Evolutionary conservation across 2,888 invertebrate genomes (phyloP), one percentile per base, ranked within the genome.

Genomic region (Chrysomela aeneicollis): DNA sequence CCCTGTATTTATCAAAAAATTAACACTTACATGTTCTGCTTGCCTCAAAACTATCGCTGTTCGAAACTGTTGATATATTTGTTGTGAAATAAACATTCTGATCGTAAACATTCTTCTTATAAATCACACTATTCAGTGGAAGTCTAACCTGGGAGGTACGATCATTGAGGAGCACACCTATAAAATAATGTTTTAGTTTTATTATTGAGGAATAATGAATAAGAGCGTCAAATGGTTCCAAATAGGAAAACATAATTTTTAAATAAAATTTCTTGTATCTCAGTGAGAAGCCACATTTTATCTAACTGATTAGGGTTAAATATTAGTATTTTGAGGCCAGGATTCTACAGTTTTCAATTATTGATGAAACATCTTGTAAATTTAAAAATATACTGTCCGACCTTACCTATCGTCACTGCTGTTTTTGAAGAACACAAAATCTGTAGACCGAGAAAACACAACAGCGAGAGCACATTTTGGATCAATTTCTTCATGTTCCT

Each of bases 61-160:
- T 71, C 0, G 77, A 63, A 3, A 82, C 74, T 12, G 63, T 71
- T 54, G 76, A 68, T 12, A 78, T 75, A 52, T 74, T 70, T 1
- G 76, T 69, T 59, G 74, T 50, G 59, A 69, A 75, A 52, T 76
- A 72, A 47, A 72, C 74, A 30, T 73, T 73, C 19, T 75, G 71
- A 57, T 76, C 74, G 64, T 76, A 74, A 68, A 82, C 80, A 57
- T 85, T 80, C 59, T 84, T 78, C 59, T 83, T 81, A n/a, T 83
- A 80, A 21, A 89, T 79, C 18, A 89, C 88, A 57, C 86, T 84
- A 63, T 83, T 82, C 73, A 90, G 87, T 4, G 88, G 88, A n/a
- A 87, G 81, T 74, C 88, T 87, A 49, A 86, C 85, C 63, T 87
- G 82, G 59, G 84, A 83, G 54, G 84, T 85, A 66, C 84, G 83